Base-by-base conservation (phyloP, 2,888 invertebrate genomes). In the Choreutis nemorana region DNA sequence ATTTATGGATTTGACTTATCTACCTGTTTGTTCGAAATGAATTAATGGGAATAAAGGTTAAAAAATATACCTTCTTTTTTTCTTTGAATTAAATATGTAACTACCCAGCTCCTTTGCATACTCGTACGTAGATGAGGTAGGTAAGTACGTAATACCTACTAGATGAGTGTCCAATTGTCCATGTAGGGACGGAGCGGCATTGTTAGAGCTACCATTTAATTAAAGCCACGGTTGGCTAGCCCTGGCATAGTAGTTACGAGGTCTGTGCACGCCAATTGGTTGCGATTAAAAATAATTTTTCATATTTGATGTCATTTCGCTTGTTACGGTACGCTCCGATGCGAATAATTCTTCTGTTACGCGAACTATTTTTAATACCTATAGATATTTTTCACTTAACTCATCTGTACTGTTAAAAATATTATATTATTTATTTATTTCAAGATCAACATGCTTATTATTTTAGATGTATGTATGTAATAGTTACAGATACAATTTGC, bases 301-400 rank as follows among this genome's bases (percentile, higher is more conserved):
- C 73, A 71, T 72, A 70, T 71, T 70, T 65, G 65, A 66, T 78
- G 78, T 77, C 77, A 77, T 70, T 75, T 66, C 58, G 59, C 56
- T 58, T 32, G 58, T 77, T 77, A 77, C 47, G 23, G 34, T 27
- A 47, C 32, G 46, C 63, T 47, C 48, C 52, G 73, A 59, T 65
- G 73, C 75, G 72, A 43, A 47, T 68, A 72, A 77, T 73, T 64
- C 53, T 36, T 53, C 54, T 55, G 50, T 56, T 57, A 55, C 24
- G 33, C 8, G 29, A 24, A 9, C 10, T 25, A 25, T 7, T 12
- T 18, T 13, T 3, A 21, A 11, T n/a, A 18, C 18, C 18, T 6
- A 8, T 18, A 18, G 8, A 8, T 18, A 18, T 8, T 18, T 18
- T 6, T 8, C 8, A 8, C 8, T 18, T 18, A 8, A 6, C 18